A percentile compares a stretch with the other conserved stretches of the same genome.
These are phyloP conservation scores for Mus pahari DNA, from an alignment of 2,113 vertebrate genomes.

Conservation along the genomic window DNA sequence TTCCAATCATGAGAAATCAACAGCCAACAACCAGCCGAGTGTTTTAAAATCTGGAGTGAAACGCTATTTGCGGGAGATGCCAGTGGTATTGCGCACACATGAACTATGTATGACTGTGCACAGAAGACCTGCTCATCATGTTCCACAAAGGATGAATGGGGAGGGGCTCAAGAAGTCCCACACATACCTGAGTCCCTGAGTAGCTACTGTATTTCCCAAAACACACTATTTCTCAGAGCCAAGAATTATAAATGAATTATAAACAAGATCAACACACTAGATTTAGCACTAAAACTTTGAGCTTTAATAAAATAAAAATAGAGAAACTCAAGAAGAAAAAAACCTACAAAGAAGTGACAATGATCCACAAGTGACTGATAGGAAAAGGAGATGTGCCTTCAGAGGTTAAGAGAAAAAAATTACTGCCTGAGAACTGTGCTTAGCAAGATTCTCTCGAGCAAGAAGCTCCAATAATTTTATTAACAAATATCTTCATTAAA, in stretches of 20 bases:
- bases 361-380: background rate
- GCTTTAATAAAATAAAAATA: background rate
- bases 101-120: too few relatives aligned
- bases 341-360: background rate
- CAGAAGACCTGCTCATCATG: background rate
- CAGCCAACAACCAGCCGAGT: background rate
- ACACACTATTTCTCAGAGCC: background rate
- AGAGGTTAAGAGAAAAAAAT: background rate
- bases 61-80: background rate
- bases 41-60: background rate
- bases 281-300: background rate
- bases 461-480: background rate
- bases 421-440: background rate
- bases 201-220: background rate
- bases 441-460: background rate
- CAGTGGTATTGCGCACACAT: background rate
- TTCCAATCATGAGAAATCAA: background rate
- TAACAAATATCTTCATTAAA: background rate
- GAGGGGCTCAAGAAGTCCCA: too few relatives aligned
- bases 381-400: background rate
- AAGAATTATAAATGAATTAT: background rate
- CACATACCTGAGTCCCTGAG: too few relatives aligned
- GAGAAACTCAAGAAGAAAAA: background rate
- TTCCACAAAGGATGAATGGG: background rate
- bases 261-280: background rate